Base-by-base conservation (phyloP, 2,888 invertebrate genomes). In the Athrips mouffetella region DNA sequence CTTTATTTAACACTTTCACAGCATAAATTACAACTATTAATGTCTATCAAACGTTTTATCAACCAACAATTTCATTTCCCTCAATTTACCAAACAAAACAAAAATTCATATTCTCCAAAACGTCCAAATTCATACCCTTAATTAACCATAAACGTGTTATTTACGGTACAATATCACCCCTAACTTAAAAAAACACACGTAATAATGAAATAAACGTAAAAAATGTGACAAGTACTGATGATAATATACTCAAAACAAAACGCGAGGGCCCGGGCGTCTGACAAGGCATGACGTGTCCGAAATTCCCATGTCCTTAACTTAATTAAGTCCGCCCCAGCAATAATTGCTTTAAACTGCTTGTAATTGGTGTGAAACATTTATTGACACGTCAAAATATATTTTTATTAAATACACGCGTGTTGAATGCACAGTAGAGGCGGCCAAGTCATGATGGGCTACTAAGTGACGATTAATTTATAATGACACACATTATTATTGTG, bases 281-380 rank as follows among this genome's bases (percentile, higher is more conserved):
- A 48, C 49, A 46, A 25, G 42, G 18, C 50, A 48, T 58, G 50
- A 50, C 54, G 49, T 49, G 54, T 47, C 53, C 51, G 47, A 55
- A 55, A 53, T 52, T 58, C 59, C 53, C 61, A 58, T 56, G 54
- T 57, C 51, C 49, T 41, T 62, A 59, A 58, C 58, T 65, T 59
- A 65, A 65, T 64, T 58, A 59, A 60, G 50, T 51, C 40, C 49
- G 29, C 60, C 61, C 69, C 66, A 60, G 60, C 57, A 60, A 55
- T 71, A 63, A 72, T 70, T 60, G 66, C 57, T 70, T 60, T 59
- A 58, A 68, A 74, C 63, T 59, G 70, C 67, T 58, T 73, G 67
- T 76, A 77, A 81, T 79, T 76, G 74, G 60, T 70, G 73, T 67
- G 69, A 74, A 78, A 62, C 65, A 65, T 66, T 73, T 74, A 76